A percentile compares a stretch with the other conserved stretches of the same genome.
Evolutionary conservation across 2,888 invertebrate genomes (phyloP).

Genomic region (Ophion ventricosus): DNA sequence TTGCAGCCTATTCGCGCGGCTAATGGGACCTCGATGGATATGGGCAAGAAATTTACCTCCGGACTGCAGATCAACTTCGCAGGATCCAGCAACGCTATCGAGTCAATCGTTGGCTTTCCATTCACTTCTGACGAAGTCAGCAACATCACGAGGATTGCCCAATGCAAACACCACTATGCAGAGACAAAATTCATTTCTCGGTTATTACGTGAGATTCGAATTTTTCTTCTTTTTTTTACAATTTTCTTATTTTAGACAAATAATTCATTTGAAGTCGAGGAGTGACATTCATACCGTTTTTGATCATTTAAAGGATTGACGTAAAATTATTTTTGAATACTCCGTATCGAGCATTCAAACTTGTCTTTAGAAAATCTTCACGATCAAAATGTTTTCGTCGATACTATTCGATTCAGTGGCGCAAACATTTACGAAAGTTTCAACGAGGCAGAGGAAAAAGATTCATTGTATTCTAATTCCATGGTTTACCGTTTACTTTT

Average conservation of each 20-base stretch:
- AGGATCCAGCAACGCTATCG: conserved; percentile 58
- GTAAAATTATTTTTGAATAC: background rate
- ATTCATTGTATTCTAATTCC: too few species aligned
- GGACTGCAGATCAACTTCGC: conserved; percentile 55
- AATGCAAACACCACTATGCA: conserved; percentile 44
- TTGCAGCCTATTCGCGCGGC: background rate
- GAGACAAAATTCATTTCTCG: conserved; percentile 1
- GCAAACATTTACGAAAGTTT: too few species aligned
- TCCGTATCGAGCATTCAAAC: background rate
- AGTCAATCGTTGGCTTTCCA: conserved; percentile 55
- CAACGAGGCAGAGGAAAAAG: too few species aligned
- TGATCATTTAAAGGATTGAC: background rate
- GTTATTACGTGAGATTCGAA: background rate
- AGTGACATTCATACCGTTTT: background rate
- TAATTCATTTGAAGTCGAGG: background rate
- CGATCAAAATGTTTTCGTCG: background rate
- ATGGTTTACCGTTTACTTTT: background rate
- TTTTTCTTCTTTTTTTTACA: background rate
- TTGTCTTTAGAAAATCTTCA: background rate
- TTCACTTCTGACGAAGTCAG: conserved; percentile 27
- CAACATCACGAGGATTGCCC: conserved; percentile 47
- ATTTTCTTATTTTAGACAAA: background rate
- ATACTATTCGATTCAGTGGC: background rate
- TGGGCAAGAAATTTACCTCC: conserved; percentile 51
- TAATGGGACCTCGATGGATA: background rate